These are phyloP conservation scores for Hydrotaea diabolus DNA, from an alignment of 2,888 invertebrate genomes.

Conservation along the genomic window DNA sequence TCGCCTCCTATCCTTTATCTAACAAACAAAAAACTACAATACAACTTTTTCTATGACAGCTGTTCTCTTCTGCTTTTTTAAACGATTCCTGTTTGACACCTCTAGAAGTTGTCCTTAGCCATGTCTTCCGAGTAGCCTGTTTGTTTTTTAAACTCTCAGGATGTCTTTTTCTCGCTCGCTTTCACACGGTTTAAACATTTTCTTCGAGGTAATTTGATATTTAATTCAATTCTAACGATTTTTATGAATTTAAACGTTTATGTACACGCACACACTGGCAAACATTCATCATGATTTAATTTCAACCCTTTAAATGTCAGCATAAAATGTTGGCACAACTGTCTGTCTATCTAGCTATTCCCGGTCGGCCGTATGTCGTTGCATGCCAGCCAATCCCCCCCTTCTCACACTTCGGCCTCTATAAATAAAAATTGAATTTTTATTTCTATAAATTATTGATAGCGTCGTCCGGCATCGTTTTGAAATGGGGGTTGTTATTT, in stretches of 20 bases:
- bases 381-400: not conserved
- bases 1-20: too few relatives aligned
- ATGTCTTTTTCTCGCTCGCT: too few relatives aligned
- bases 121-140: too few relatives aligned
- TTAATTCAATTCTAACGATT: not conserved
- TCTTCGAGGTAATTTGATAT: not conserved
- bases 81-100: too few relatives aligned
- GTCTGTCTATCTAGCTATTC: too few relatives aligned
- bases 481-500: conserved; percentile 4
- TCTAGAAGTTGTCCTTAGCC: too few relatives aligned
- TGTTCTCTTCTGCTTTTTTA: too few relatives aligned
- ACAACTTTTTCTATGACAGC: too few relatives aligned
- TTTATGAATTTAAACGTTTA: not conserved
- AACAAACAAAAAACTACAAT: too few relatives aligned
- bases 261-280: not conserved
- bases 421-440: conserved; percentile 59
- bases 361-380: not conserved
- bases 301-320: conserved; percentile 25
- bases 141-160: too few relatives aligned
- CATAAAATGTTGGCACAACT: conserved; percentile 63
- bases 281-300: not conserved
- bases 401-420: not conserved
- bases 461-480: not conserved
- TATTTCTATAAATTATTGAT: conserved; percentile 59
- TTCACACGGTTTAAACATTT: too few relatives aligned